Percentiles rank a stretch among this genome's conserved stretches.
phyloP scores from a whole-genome alignment of 2,113 vertebrate species.

The Leucosticte australis region DNA sequence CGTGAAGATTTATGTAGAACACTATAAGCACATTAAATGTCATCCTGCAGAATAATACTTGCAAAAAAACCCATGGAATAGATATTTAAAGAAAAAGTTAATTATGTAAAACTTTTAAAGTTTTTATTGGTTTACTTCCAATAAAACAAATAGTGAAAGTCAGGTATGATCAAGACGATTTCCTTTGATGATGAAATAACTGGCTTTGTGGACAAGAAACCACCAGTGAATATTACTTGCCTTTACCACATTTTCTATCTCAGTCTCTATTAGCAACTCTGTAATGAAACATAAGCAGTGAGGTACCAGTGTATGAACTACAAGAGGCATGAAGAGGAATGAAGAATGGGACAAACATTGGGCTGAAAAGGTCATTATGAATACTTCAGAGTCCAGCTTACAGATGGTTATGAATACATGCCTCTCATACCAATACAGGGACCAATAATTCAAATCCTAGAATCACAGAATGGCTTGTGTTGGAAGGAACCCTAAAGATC shows the following conservation, averaged over 20 bases:
- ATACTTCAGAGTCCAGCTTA: not conserved
- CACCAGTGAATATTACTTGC: not conserved
- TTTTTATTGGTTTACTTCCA: not conserved
- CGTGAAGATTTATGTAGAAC: not conserved
- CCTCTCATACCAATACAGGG: not conserved
- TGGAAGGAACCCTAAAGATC: not conserved
- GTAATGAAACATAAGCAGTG: not conserved
- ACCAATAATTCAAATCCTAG: not conserved
- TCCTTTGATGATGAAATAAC: not conserved
- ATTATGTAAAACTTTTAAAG: not conserved
- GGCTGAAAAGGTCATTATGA: not conserved
- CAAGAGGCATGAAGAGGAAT: not conserved
- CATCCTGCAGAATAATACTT: not conserved
- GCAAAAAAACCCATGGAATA: not conserved
- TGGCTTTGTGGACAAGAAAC: not conserved
- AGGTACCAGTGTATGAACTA: not conserved
- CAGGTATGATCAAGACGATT: not conserved
- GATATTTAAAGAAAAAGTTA: not conserved
- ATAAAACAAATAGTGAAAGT: not conserved
- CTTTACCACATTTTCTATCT: not conserved
- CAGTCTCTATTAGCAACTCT: accelerated
- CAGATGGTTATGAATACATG: not conserved
- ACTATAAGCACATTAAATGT: not conserved
- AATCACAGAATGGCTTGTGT: not conserved
- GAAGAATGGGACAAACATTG: not conserved